phyloP scores from a whole-genome alignment of 2,797 vertebrate genomes.

The Knipowitschia caucasica region DNA sequence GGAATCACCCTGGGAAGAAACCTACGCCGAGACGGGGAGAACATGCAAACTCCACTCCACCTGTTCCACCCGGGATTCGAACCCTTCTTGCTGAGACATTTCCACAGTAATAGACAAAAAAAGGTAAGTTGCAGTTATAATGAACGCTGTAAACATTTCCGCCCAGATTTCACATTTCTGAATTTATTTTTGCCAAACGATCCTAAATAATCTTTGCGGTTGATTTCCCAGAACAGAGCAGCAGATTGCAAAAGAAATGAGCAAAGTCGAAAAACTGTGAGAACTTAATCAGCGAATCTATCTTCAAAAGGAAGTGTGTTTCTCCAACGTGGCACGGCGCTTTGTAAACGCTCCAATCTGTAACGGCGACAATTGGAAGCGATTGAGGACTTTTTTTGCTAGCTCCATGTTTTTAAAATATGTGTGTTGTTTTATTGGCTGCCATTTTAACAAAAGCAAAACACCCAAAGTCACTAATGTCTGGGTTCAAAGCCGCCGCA shows the following conservation, averaged over 20 bases:
- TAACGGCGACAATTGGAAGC: neutral
- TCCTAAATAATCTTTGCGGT: no score
- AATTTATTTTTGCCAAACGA: no score
- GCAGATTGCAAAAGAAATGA: neutral
- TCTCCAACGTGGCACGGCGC: neutral
- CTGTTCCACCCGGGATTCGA: no score
- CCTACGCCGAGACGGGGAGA: no score
- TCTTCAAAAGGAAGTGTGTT: neutral
- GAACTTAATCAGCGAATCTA: neutral
- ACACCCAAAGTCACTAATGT: neutral
- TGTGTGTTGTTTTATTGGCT: neutral
- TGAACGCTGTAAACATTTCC: no score
- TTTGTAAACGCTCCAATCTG: neutral
- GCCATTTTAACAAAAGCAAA: slow-evolving; percentile 1
- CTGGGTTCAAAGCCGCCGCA: neutral
- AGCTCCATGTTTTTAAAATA: neutral
- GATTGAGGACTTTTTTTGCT: neutral
- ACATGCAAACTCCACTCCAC: no score
- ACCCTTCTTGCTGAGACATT: no score
- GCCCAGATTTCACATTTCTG: no score
- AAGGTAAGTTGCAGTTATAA: no score
- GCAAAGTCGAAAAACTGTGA: neutral
- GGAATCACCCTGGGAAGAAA: no score
- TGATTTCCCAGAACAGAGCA: neutral
- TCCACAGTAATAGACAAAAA: no score